These are phyloP conservation scores for Microcebus murinus DNA, from an alignment of 2,113 vertebrate genomes.

Conservation along the genomic window DNA sequence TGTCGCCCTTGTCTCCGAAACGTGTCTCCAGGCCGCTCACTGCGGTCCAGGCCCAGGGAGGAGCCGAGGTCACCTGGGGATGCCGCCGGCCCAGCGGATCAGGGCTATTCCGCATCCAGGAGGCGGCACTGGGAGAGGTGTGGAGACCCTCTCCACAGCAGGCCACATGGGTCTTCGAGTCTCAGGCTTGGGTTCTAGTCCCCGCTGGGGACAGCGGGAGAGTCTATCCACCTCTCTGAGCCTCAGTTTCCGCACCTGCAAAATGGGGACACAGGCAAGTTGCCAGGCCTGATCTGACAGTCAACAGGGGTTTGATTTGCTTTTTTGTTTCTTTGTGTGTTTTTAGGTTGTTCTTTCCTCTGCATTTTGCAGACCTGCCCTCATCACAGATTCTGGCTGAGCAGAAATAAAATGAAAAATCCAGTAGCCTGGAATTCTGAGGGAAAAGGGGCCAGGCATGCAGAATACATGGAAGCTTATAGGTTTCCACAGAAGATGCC, in stretches of 20 bases:
- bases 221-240: background rate
- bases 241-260: background rate
- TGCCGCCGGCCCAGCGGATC: background rate
- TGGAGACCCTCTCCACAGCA: background rate
- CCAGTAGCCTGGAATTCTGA: background rate
- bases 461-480: background rate
- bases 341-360: background rate
- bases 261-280: background rate
- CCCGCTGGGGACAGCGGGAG: background rate
- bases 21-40: rapidly evolving
- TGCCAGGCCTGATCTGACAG: too few relatives aligned
- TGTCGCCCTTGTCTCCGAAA: constrained; percentile 22
- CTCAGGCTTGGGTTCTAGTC: background rate
- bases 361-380: background rate
- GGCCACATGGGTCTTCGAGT: too few relatives aligned
- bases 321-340: background rate
- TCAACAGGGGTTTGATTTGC: background rate
- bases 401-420: background rate
- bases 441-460: background rate
- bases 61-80: background rate
- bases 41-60: rapidly evolving
- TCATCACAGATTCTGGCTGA: background rate
- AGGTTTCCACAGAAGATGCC: background rate
- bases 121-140: background rate
- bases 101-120: too few relatives aligned